Evolutionary conservation across 2,888 invertebrate species (phyloP).

Genomic region (Parnassius apollo): DNA sequence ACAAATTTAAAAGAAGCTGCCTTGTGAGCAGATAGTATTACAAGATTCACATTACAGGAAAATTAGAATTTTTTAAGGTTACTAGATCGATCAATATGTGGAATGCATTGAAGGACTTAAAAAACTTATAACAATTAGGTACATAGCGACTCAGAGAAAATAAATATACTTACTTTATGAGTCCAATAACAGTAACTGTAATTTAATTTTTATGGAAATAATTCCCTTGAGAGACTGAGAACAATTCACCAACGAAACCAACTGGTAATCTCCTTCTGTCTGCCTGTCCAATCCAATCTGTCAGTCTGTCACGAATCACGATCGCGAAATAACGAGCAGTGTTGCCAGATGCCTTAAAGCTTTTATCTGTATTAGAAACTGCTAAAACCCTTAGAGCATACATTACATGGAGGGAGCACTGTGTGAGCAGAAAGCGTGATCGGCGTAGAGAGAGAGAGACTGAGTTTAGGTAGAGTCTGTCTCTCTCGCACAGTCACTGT

Average conservation of each 20-base stretch:
- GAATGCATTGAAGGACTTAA: background rate
- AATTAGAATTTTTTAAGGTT: slow-evolving; percentile 14
- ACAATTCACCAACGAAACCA: slow-evolving; percentile 14
- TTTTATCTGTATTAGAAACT: no score
- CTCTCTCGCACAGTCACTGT: no score
- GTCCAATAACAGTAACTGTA: slow-evolving; percentile 12
- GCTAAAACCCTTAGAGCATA: no score
- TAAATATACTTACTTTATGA: slow-evolving; percentile 20
- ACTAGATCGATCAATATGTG: slow-evolving; percentile 10
- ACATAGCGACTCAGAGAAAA: background rate
- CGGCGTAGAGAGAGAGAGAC: no score
- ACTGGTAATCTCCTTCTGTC: slow-evolving; percentile 3
- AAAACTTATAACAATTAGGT: background rate
- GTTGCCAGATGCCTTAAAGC: no score
- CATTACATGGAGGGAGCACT: no score
- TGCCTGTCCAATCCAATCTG: no score
- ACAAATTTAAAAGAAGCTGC: background rate
- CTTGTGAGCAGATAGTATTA: background rate
- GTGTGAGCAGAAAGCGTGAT: no score
- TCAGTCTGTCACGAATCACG: no score
- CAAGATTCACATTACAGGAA: background rate
- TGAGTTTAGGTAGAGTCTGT: no score
- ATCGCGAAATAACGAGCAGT: no score
- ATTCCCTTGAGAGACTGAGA: background rate
- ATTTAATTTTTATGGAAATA: slow-evolving; percentile 6